These are phyloP conservation scores for Drosophila rufa DNA, from an alignment of 1,140 invertebrate genomes.

Conservation along the genomic window DNA sequence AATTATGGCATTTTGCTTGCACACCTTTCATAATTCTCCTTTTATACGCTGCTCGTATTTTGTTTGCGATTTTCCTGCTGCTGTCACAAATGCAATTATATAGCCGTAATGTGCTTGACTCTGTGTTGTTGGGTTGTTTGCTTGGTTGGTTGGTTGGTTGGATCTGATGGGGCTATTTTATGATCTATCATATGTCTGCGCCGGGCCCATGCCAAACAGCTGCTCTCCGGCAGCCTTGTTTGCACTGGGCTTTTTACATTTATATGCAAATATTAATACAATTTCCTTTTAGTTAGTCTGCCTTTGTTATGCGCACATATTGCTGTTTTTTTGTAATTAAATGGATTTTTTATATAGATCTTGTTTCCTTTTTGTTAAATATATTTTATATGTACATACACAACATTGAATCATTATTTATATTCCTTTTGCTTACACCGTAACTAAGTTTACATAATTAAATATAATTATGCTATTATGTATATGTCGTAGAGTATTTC, in stretches of 20 bases:
- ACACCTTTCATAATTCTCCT: slow-evolving; percentile 46
- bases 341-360: slow-evolving; percentile 53
- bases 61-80: slow-evolving; percentile 32
- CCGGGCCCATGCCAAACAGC: slow-evolving; percentile 30
- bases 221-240: slow-evolving; percentile 42
- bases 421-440: slow-evolving; percentile 67
- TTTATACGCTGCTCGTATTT: slow-evolving; percentile 15
- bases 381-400: slow-evolving; percentile 79
- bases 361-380: slow-evolving; percentile 27
- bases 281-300: slow-evolving; percentile 55
- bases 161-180: slow-evolving; percentile 47
- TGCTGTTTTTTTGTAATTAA: slow-evolving; percentile 58
- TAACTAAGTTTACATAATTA: slow-evolving; percentile 79
- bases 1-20: slow-evolving; percentile 72
- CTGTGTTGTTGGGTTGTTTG: slow-evolving; percentile 19
- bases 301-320: slow-evolving; percentile 63
- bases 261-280: slow-evolving; percentile 56
- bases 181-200: slow-evolving; percentile 52
- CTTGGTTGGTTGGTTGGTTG: slow-evolving; percentile 21
- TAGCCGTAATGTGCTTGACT: slow-evolving; percentile 30
- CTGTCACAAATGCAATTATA: slow-evolving; percentile 67
- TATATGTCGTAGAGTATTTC: slow-evolving; percentile 53
- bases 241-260: slow-evolving; percentile 54
- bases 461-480: slow-evolving; percentile 78
- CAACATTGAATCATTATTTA: slow-evolving; percentile 82